Evolutionary conservation across 2,113 vertebrate species (phyloP).

Genomic region (Heterotilapia buettikoferi): DNA sequence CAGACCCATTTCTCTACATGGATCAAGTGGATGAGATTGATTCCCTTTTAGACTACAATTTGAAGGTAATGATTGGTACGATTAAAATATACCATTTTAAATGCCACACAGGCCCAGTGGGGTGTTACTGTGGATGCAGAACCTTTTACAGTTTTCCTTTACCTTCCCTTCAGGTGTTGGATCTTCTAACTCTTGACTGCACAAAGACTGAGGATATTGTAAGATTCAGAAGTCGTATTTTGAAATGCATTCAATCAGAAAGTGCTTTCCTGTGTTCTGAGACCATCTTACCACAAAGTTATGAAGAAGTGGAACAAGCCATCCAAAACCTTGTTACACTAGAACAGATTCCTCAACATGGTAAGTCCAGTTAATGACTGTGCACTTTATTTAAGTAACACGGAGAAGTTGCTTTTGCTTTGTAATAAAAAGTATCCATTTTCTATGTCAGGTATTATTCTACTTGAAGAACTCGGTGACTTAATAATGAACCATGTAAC

Average conservation of each 20-base stretch:
- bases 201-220: not conserved
- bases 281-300: constrained; percentile 6
- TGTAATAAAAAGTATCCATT: not conserved
- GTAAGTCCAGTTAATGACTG: not conserved
- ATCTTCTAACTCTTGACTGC: not conserved
- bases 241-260: not conserved
- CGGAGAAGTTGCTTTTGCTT: not conserved
- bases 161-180: not conserved
- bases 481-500: not conserved
- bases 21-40: constrained; percentile 20
- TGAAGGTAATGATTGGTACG: not conserved
- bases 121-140: not conserved
- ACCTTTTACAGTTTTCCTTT: not conserved
- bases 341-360: not conserved
- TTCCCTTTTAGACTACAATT: not conserved
- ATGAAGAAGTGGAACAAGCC: not conserved
- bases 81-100: not conserved
- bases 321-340: not conserved
- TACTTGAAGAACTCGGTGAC: not conserved
- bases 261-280: not conserved
- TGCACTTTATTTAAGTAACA: not conserved
- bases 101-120: not conserved
- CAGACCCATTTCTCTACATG: not conserved
- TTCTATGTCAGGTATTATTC: not conserved
- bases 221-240: not conserved